Conservation (phyloP, 1,140 invertebrate genomes). For the Drosophila suzukii region DNA sequence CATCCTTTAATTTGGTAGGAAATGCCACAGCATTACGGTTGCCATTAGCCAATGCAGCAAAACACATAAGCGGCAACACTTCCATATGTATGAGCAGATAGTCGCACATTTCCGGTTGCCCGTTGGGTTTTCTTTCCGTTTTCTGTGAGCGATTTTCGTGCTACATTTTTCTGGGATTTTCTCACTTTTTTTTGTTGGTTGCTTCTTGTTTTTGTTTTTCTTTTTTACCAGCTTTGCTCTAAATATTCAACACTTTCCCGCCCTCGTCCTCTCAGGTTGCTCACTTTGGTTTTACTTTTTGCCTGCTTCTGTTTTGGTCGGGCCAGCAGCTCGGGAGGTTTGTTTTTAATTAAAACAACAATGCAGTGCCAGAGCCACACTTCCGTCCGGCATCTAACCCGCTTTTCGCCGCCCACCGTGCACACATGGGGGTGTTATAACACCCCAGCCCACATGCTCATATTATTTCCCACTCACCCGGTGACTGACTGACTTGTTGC, state of each 20-base stretch:
- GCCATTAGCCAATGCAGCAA: conserved; percentile 36
- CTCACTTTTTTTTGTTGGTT: conserved; percentile 6
- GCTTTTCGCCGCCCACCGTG: conserved; percentile 10
- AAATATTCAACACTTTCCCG: conserved; percentile 73
- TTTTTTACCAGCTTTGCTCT: conserved; percentile 44
- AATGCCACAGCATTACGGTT: conserved; percentile 66
- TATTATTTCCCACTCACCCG: conserved; percentile 59
- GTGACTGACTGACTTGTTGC: conserved; percentile 61
- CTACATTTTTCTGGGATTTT: conserved; percentile 12
- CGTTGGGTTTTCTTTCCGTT: conserved; percentile 18
- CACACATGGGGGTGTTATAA: background rate
- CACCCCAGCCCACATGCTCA: conserved; percentile 12
- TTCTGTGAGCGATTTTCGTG: conserved; percentile 42
- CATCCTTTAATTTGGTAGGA: conserved; percentile 39
- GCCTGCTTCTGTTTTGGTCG: conserved; percentile 37
- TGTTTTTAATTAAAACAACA: conserved; percentile 82
- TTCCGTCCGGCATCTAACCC: conserved; percentile 41
- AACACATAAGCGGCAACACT: conserved; percentile 20
- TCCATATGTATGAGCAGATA: conserved; percentile 27
- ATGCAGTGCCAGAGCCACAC: conserved; percentile 62
- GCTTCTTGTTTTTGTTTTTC: background rate
- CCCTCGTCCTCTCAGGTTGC: conserved; percentile 43
- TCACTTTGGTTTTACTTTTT: conserved; percentile 54
- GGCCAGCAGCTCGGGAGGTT: conserved; percentile 57
- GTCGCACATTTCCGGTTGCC: conserved; percentile 48